These are phyloP conservation scores for Hirtodrosophila alboralis DNA, from an alignment of 2,888 invertebrate genomes.

Conservation along the genomic window DNA sequence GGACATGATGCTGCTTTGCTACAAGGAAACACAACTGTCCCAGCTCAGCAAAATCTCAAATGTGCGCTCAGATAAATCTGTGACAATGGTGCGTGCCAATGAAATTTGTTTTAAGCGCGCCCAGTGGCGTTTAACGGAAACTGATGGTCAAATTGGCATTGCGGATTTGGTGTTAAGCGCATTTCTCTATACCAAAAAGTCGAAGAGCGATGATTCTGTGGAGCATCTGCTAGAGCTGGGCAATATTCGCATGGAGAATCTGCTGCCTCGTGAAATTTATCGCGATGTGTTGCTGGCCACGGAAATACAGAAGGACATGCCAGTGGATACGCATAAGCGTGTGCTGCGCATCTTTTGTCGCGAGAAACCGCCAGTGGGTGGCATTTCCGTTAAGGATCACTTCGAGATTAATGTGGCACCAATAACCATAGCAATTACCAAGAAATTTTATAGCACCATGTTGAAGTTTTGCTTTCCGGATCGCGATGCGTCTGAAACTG, in stretches of 20 bases:
- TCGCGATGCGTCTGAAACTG: constrained; percentile 91
- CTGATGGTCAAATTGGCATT: constrained; percentile 98
- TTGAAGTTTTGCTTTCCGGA: constrained; percentile 99
- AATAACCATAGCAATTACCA: constrained; percentile 94
- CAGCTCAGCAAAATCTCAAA: constrained; percentile 86
- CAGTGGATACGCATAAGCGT: constrained; percentile 93
- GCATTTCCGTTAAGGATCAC: constrained; percentile 99
- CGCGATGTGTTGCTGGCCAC: constrained; percentile 93
- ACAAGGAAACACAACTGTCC: constrained; percentile 91
- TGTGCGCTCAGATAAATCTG: constrained; percentile 88
- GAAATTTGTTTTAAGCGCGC: constrained; percentile 99
- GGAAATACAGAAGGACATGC: constrained; percentile 92
- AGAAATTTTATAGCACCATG: constrained; percentile 98
- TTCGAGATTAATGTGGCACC: constrained; percentile 99
- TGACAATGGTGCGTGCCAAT: constrained; percentile 92
- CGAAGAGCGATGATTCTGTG: constrained; percentile 97
- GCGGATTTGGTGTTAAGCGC: constrained; percentile 97
- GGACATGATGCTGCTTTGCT: constrained; percentile 97
- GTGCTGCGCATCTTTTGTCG: constrained; percentile 97
- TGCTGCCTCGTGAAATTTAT: constrained; percentile 96
- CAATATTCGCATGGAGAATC: constrained; percentile 96
- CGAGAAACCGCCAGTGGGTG: constrained; percentile 98
- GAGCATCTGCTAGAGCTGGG: constrained; percentile 98
- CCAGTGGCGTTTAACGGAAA: constrained; percentile 98
- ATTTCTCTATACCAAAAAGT: constrained; percentile 98